These are phyloP conservation scores for Cloeon dipterum DNA, from an alignment of 2,888 invertebrate species.

Conservation along the genomic window DNA sequence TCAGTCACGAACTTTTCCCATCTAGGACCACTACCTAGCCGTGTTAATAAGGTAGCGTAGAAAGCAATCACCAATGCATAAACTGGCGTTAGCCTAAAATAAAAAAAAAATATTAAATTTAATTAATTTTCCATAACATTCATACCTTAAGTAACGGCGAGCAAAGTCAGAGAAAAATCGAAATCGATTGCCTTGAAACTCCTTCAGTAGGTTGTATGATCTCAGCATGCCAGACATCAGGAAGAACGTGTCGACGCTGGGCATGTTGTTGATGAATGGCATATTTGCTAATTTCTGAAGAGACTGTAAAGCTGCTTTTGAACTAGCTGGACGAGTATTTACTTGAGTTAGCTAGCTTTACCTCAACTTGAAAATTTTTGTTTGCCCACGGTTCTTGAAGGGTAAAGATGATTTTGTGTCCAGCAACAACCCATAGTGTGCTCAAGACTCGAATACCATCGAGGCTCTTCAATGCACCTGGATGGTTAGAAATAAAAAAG, in stretches of 20 bases:
- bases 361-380: constrained; percentile 2
- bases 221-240: constrained; percentile 4
- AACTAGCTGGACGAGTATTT: too few relatives aligned
- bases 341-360: background rate
- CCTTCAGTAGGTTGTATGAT: constrained; percentile 3
- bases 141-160: too few relatives aligned
- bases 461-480: constrained; percentile 11
- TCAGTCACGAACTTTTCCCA: constrained; percentile 4
- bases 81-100: constrained; percentile 4
- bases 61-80: constrained; percentile 4
- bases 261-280: constrained; percentile 5
- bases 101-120: too few relatives aligned
- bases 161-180: too few relatives aligned
- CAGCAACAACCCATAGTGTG: constrained; percentile 6
- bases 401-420: constrained; percentile 4
- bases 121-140: too few relatives aligned
- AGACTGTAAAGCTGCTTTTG: too few relatives aligned
- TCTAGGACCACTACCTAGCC: constrained; percentile 2
- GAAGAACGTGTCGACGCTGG: constrained; percentile 5
- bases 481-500: background rate
- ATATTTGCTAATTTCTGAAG: constrained; percentile 1
- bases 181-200: constrained; percentile 3
- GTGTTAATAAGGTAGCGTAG: constrained; percentile 2
- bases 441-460: constrained; percentile 14
- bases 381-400: constrained; percentile 5